Base-by-base conservation (phyloP, 2,797 vertebrate species). In the Psittacula derbiana region DNA sequence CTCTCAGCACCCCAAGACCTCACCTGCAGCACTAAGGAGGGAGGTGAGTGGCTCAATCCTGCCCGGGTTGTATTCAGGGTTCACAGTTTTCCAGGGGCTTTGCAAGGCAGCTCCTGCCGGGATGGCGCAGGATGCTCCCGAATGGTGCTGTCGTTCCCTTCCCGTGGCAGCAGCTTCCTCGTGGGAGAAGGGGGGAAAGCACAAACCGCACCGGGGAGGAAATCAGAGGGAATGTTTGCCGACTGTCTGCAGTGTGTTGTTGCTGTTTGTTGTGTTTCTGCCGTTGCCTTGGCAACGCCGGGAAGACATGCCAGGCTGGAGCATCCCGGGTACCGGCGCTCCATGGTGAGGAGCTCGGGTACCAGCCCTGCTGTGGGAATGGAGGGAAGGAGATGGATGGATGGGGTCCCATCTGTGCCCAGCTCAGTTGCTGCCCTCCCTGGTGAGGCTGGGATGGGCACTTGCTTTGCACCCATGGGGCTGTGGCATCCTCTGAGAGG, bases 141-240 rank as follows among this genome's bases (percentile, higher is more conserved):
- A 31, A 53, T 30, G 16, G 30, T 36, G 8, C 8, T 28, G 86
- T 13, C 4, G 33, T 31, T 93, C 78, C 72, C 61, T 64, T 58
- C 75, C 1, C 12, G 58, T 41, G 81, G 92, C 11, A 66, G 90
- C 92, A 83, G 93, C 96, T 95, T 95, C 94, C 91, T 65, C 57
- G 92, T 88, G 89, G 94, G 96, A 96, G 95, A 88, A 25, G 65
- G 65, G 53, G 80, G 20, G 83, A 92, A 96, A 96, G 95, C 94
- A 94, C 92, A 91, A 90, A 85, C 20, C 16, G 3, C 89, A 89
- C 17, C 0, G 53, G 88, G 95, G 94, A 93, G 95, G 80, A 92
- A 96, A 94, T 83, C 80, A 78, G 95, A 92, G 94, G 91, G 88
- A 95, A 94, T 96, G 95, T 97, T 97, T 97, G 97, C 95, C 55